phyloP scores from a whole-genome alignment of 2,888 invertebrate genomes.

The Zonitis immaculata region DNA sequence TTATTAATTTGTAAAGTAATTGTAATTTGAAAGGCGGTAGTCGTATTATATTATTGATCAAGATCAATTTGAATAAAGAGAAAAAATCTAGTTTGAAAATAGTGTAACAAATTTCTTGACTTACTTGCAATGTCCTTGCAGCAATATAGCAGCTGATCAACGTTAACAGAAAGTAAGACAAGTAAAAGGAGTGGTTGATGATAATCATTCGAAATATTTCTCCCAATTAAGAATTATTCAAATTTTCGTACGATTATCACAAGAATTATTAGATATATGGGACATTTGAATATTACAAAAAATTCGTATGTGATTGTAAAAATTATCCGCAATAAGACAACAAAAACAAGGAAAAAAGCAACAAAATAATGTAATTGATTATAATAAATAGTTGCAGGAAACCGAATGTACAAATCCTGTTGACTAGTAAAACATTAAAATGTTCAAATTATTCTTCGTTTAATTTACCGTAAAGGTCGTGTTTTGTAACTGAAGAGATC shows the following conservation, averaged over 20 bases:
- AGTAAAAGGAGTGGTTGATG: not conserved
- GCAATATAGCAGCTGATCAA: not conserved
- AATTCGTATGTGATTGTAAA: too few relatives aligned
- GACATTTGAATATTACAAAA: too few relatives aligned
- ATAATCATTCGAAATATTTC: not conserved
- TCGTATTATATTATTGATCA: not conserved
- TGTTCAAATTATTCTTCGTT: slow-evolving; percentile 18
- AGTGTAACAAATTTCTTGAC: not conserved
- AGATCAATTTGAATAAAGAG: not conserved
- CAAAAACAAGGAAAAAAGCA: too few relatives aligned
- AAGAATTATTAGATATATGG: too few relatives aligned
- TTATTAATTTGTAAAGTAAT: too few relatives aligned
- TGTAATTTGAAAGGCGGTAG: not conserved
- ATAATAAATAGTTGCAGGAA: slow-evolving; percentile 6
- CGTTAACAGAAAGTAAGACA: not conserved
- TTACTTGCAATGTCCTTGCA: not conserved
- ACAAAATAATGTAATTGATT: slow-evolving; percentile 7
- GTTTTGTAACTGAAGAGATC: slow-evolving; percentile 18
- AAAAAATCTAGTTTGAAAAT: not conserved
- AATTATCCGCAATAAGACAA: too few relatives aligned
- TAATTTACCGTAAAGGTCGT: slow-evolving; percentile 22
- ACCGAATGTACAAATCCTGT: slow-evolving; percentile 6
- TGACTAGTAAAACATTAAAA: slow-evolving; percentile 9
- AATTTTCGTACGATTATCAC: too few relatives aligned
- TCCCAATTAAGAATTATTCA: not conserved